A percentile compares a stretch with the other conserved stretches of the same genome.
Evolutionary conservation across 2,888 invertebrate genomes (phyloP).

Genomic region (Tortricodes alternella): DNA sequence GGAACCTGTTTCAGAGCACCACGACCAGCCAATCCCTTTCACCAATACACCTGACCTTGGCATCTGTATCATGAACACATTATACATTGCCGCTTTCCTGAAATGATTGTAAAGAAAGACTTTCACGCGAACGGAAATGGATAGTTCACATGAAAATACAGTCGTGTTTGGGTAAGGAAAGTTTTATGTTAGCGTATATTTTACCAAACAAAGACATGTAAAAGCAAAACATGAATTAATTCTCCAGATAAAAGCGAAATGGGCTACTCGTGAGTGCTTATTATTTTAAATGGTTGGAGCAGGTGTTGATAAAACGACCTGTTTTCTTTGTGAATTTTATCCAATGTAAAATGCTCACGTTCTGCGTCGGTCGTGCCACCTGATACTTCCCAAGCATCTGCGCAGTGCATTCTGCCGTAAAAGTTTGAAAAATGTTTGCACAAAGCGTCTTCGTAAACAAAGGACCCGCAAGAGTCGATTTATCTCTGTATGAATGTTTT

Average conservation of each 20-base stretch:
- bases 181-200: slow-evolving; percentile 1
- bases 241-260: background rate
- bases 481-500: background rate
- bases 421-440: background rate
- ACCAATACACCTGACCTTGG: slow-evolving; percentile 34
- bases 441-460: background rate
- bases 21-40: slow-evolving; percentile 25
- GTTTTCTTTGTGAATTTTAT: slow-evolving; percentile 5
- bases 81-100: slow-evolving; percentile 16
- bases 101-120: background rate
- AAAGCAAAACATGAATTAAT: slow-evolving; percentile 8
- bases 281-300: slow-evolving; percentile 2
- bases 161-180: background rate
- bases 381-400: slow-evolving; percentile 34
- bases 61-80: slow-evolving; percentile 7
- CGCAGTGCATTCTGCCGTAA: slow-evolving; percentile 1
- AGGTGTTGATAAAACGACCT: slow-evolving; percentile 25
- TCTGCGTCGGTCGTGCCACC: slow-evolving; percentile 33
- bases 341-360: slow-evolving; percentile 8
- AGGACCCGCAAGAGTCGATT: background rate
- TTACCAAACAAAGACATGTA: slow-evolving; percentile 22
- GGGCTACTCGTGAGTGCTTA: background rate
- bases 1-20: slow-evolving; percentile 50
- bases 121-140: background rate
- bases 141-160: background rate